Conservation (phyloP, 2,113 vertebrate species). For the Oceanites oceanicus region DNA sequence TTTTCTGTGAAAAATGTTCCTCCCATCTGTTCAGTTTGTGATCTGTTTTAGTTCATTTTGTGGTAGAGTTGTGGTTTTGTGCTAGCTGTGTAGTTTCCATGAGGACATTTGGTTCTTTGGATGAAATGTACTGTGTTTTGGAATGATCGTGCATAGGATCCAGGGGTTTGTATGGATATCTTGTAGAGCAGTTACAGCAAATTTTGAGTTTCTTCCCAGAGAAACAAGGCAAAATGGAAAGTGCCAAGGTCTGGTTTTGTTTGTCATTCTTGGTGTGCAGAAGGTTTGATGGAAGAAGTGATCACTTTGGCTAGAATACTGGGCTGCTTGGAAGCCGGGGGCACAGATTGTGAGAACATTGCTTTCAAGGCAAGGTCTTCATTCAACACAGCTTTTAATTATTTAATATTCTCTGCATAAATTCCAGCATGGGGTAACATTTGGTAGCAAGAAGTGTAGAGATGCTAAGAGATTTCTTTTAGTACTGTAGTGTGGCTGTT, state of each 20-base stretch:
- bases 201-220: conserved; percentile 35
- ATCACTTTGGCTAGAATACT: not conserved
- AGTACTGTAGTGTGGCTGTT: not conserved
- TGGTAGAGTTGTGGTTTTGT: conserved; percentile 14
- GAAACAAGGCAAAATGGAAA: conserved; percentile 1
- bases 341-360: not conserved
- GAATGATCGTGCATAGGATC: not conserved
- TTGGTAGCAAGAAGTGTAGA: not conserved
- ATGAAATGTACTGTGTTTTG: not conserved
- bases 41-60: not conserved
- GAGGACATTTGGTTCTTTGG: not conserved
- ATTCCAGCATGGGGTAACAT: not conserved
- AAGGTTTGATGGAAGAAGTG: conserved; percentile 8
- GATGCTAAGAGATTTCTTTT: not conserved
- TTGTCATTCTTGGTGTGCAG: not conserved
- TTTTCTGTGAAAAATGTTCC: not conserved
- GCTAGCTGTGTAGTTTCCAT: not conserved
- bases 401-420: not conserved
- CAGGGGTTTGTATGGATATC: not conserved
- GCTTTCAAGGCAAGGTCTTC: not conserved
- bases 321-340: not conserved
- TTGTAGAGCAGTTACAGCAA: not conserved
- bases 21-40: not conserved
- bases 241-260: conserved; percentile 23
- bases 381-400: not conserved